Evolutionary conservation across 2,797 vertebrate species (phyloP), one percentile per base, ranked within the genome.

Genomic region (Chromobotia macracanthus): DNA sequence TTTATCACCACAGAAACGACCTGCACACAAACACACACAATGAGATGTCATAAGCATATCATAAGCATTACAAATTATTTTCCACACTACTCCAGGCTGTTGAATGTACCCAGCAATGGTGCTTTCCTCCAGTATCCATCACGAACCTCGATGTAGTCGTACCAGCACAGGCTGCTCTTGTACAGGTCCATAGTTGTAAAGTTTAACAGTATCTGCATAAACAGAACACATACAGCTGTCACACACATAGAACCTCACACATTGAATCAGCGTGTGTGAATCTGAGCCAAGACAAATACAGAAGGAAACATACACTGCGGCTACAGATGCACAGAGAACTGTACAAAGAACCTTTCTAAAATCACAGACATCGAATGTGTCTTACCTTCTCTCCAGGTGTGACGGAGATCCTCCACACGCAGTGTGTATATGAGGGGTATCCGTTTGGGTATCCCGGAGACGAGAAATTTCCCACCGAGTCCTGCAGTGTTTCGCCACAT

Each of bases 51-150:
- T 61, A 71, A 72, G 38, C 35, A 75, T 11, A 12, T 10, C n/a
- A 35, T 0, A 67, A 44, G 41, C 21, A 18, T 35, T n/a, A 74
- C n/a, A 75, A 5, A 73, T 19, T 3, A 70, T 50, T 12, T 1
- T 41, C 50, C 28, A 1, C 1, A 28, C 28, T 28, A 58, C 28
- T 53, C 8, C 0, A 4, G 23, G n/a, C 50, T 31, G 11, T 46
- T 74, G 50, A 31, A 44, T 65, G 31, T 94, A 99, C 97, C 97
- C 65, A 99, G 94, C 69, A 98, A 92, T 18, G 97, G 90, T 0
- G 97, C 98, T 88, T 99, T 99, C 87, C 96, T 97, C 97, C 97
- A 99, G 92, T 97, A 97, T 51, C 97, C 97, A 67, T 99, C 97
- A 82, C 97, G 94, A 60, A 99, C 97, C 94, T 99, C 97, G 31